Conservation (phyloP, 2,888 invertebrate species). For the Coelinius sp. region DNA sequence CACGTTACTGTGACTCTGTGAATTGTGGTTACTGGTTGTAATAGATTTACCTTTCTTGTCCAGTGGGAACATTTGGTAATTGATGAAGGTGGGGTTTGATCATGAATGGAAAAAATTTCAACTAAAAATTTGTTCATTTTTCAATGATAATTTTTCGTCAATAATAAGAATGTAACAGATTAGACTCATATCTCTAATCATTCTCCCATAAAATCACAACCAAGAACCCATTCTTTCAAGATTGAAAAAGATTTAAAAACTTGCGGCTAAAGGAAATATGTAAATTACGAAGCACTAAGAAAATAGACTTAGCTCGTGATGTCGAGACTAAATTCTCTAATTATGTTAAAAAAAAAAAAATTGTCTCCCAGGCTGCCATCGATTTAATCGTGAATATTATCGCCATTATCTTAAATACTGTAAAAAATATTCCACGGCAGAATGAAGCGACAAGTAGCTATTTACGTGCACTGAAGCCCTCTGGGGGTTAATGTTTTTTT, state of each 20-base stretch:
- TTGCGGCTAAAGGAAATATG: not conserved
- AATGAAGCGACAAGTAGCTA: constrained; percentile 71
- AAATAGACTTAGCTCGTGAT: constrained; percentile 19
- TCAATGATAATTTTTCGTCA: not conserved
- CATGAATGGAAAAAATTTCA: not conserved
- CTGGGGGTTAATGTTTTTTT: constrained; percentile 45
- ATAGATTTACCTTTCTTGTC: constrained; percentile 47
- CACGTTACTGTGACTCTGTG: constrained; percentile 47
- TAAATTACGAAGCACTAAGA: not conserved
- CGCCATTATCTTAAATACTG: constrained; percentile 30
- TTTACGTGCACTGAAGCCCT: constrained; percentile 63
- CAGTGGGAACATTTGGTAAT: constrained; percentile 42
- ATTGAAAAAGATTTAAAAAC: constrained; percentile 2
- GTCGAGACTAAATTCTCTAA: constrained; percentile 21
- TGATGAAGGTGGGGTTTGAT: constrained; percentile 39
- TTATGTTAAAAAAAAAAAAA: constrained; percentile 30
- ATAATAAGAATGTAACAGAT: no score
- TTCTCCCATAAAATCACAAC: not conserved
- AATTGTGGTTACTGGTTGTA: constrained; percentile 51
- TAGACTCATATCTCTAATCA: no score
- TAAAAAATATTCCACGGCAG: constrained; percentile 33
- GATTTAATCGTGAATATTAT: constrained; percentile 32
- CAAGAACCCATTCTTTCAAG: not conserved
- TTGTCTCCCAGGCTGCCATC: constrained; percentile 5
- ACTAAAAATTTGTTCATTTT: not conserved